Percentiles rank a stretch among this genome's conserved stretches.
Conservation (phyloP, 35 echinoderm and acorn worm genomes). For the Anneissia japonica region DNA sequence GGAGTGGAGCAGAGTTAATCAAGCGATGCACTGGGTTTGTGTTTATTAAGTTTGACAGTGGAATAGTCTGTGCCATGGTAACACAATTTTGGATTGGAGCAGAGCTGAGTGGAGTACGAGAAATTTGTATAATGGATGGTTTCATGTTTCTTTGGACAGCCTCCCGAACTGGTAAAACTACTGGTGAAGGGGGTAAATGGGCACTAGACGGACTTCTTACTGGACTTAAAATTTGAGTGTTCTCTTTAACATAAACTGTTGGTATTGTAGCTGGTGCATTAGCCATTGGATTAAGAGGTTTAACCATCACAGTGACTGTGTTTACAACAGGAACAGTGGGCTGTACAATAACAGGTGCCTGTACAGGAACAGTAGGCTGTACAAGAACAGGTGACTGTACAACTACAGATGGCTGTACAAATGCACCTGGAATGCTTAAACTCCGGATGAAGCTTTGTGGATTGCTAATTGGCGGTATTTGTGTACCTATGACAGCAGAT, state of each 20-base stretch:
- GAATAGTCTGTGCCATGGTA: background rate
- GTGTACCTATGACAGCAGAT: background rate
- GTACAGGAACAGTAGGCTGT: background rate
- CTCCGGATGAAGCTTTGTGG: background rate
- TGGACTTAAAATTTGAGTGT: background rate
- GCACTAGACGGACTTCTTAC: background rate
- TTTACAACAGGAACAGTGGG: background rate
- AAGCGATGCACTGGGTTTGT: background rate
- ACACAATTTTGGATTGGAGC: background rate
- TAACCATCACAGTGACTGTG: background rate
- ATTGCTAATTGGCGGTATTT: background rate
- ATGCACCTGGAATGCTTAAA: background rate
- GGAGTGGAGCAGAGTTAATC: background rate
- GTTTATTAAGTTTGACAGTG: background rate
- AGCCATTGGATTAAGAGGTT: background rate
- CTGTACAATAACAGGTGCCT: background rate
- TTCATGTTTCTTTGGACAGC: background rate
- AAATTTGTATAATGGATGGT: background rate
- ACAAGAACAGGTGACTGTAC: background rate
- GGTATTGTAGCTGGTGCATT: background rate
- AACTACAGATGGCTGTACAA: background rate
- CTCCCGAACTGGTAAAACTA: background rate
- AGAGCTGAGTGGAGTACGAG: background rate
- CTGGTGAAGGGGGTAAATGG: background rate
- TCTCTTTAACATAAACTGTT: background rate